Base-by-base conservation (phyloP, 2,113 vertebrate genomes). In the Cyanoramphus novaezelandiae region DNA sequence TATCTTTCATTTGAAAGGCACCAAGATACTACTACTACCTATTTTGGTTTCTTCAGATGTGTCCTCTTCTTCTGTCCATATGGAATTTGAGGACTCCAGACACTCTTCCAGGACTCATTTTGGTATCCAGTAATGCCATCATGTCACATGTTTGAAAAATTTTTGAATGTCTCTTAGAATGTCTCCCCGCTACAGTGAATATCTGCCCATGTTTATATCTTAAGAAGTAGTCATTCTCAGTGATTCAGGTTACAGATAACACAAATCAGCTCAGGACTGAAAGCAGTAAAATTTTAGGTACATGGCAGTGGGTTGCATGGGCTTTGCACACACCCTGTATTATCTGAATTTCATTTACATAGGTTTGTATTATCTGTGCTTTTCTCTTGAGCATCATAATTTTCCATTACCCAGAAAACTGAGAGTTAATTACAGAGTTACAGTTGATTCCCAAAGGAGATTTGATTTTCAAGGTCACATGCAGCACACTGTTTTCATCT, bases 311-410 rank as follows among this genome's bases (percentile, higher is more conserved):
- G 33, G 15, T 23, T 67, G 39, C 47, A 13, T 7, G 47, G 20
- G 24, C 39, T 88, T 87, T 68, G 19, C 29, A 46, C 35, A 87
- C 52, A 68, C 20, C 28, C 24, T 3, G 0, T 55, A 9, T 82
- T 94, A 71, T 83, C 49, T 62, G 52, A 88, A 69, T n/a, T 65
- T 90, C n/a, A 74, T 90, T 93, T 86, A 44, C 63, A 53, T 41
- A 59, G n/a, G 8, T 74, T 86, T 88, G 64, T 53, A 65, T 86
- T 88, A 59, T 52, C 53, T 43, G 25, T 53, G 46, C 19, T 94
- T 97, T 86, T 88, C 86, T 90, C 88, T 78, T 78, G 79, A 76
- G 82, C 68, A 93, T 10, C 37, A 74, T 90, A 93, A 88, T 80
- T 63, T 39, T 90, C 69, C 28, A 52, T 77, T 88, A 86, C 37